These are phyloP conservation scores for Odontothrips loti DNA, from an alignment of 2,888 invertebrate genomes.

Conservation along the genomic window DNA sequence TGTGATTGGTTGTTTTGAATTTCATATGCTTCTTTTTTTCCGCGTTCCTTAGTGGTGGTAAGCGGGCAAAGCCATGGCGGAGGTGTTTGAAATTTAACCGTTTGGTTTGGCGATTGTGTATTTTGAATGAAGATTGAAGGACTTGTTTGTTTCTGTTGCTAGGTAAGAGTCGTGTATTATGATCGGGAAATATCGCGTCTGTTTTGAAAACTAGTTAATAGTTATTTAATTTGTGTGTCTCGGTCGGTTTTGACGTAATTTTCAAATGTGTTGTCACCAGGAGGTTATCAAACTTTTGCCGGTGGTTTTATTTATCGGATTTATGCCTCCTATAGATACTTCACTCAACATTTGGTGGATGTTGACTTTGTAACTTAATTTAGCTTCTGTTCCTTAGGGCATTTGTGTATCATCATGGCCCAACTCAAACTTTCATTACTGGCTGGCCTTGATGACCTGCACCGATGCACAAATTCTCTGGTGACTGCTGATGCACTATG, in stretches of 20 bases:
- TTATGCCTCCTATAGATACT: too few relatives aligned
- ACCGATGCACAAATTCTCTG: constrained; percentile 61
- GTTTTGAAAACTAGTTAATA: too few relatives aligned
- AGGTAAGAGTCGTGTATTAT: background rate
- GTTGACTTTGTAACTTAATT: too few relatives aligned
- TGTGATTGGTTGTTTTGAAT: background rate
- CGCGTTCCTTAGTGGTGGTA: background rate
- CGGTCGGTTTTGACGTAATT: too few relatives aligned
- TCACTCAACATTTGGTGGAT: too few relatives aligned
- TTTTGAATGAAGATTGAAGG: background rate
- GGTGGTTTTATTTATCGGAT: too few relatives aligned
- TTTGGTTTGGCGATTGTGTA: background rate
- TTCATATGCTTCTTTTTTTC: background rate
- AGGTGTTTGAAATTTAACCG: constrained; percentile 4
- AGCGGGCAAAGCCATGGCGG: background rate
- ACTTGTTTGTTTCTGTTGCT: background rate
- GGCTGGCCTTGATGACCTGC: constrained; percentile 68
- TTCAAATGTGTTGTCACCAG: too few relatives aligned
- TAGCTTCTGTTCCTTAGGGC: background rate
- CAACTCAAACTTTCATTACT: constrained; percentile 54
- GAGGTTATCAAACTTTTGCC: too few relatives aligned
- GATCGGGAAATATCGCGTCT: too few relatives aligned
- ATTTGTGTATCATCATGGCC: background rate
- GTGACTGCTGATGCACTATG: constrained; percentile 65
- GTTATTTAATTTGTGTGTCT: too few relatives aligned